Evolutionary conservation across 1,140 invertebrate species (phyloP).

Genomic region (Batillaria attramentaria): DNA sequence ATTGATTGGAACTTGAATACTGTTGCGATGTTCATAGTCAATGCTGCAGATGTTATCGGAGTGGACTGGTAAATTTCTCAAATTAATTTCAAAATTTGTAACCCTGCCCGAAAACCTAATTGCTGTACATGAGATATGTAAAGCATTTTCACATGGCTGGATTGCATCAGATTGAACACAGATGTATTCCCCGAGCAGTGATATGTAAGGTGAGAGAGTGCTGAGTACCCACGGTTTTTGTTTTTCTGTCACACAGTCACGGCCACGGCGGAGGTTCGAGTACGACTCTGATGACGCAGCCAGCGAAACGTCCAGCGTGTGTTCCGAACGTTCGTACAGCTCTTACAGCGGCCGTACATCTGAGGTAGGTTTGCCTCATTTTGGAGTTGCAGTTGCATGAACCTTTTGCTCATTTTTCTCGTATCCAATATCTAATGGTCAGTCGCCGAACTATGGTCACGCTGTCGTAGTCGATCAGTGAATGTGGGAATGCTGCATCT

Average conservation of each 20-base stretch:
- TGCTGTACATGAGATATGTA: neutral
- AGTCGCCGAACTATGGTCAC: no score
- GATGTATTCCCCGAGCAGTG: no score
- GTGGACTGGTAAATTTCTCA: neutral
- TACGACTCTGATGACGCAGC: constrained; percentile 83
- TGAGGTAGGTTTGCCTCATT: constrained; percentile 90
- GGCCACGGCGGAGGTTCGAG: constrained; percentile 55
- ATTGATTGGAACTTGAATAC: no score
- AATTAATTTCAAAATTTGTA: neutral
- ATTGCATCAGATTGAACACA: neutral
- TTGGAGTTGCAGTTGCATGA: no score
- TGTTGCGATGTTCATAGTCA: no score
- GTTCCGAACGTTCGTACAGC: constrained; percentile 91
- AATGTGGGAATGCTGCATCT: no score
- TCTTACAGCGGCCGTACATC: constrained; percentile 82
- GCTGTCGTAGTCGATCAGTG: no score
- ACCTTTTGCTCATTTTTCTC: no score
- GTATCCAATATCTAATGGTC: no score
- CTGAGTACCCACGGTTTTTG: constrained; percentile 1
- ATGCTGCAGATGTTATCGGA: no score
- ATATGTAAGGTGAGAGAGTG: no score
- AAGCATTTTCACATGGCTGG: neutral
- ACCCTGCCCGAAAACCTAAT: neutral
- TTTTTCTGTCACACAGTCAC: constrained; percentile 39
- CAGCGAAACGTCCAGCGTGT: constrained; percentile 95